phyloP scores from a whole-genome alignment of 2,113 vertebrate species.

The Notothenia rossii region DNA sequence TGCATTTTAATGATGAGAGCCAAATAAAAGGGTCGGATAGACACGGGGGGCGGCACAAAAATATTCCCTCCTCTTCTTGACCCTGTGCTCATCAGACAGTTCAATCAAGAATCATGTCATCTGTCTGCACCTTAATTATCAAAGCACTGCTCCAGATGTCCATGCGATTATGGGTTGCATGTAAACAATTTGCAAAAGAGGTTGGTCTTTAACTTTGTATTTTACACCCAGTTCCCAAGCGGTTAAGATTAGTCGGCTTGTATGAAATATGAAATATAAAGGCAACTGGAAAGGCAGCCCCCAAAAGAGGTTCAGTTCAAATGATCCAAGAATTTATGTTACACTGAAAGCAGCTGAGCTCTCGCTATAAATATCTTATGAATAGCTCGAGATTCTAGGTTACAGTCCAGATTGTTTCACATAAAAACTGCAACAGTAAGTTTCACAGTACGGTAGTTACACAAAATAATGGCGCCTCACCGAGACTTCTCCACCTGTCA shows the following conservation, averaged over 20 bases:
- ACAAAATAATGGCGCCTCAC: background rate
- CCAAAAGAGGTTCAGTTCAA: background rate
- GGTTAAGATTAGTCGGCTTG: background rate
- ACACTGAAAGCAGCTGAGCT: background rate
- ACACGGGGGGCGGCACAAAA: background rate
- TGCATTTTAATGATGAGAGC: constrained; percentile 52
- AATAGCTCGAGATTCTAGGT: background rate
- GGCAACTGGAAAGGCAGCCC: background rate
- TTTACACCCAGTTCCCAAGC: constrained; percentile 8
- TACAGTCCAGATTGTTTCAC: background rate
- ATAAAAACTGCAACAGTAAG: background rate
- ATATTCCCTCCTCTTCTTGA: constrained; percentile 1
- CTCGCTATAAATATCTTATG: background rate
- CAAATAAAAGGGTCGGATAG: constrained; percentile 23
- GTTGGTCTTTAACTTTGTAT: constrained; percentile 31
- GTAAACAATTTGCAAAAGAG: constrained; percentile 40
- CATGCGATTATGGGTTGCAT: constrained; percentile 49
- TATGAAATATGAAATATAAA: background rate
- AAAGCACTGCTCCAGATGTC: constrained; percentile 17
- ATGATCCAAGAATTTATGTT: background rate
- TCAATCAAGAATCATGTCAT: constrained; percentile 10
- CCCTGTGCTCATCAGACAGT: constrained; percentile 9
- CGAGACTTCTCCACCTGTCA: background rate
- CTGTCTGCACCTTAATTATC: constrained; percentile 39
- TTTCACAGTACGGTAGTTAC: background rate